phyloP scores from a whole-genome alignment of 2,888 invertebrate species.

The Melanostoma scalare region DNA sequence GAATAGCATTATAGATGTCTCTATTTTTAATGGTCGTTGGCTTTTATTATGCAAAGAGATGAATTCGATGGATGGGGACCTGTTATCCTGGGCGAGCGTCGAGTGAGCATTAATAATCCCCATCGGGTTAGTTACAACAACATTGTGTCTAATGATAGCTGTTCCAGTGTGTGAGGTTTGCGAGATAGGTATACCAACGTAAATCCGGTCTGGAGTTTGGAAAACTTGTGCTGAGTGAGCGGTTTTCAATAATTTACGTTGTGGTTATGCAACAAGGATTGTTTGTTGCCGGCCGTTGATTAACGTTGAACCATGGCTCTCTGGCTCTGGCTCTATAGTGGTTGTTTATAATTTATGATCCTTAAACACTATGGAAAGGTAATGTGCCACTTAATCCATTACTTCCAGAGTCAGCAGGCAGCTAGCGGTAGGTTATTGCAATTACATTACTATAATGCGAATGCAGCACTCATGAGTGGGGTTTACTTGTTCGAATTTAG shows the following conservation, averaged over 20 bases:
- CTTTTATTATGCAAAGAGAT: slow-evolving; percentile 59
- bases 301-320: slow-evolving; percentile 63
- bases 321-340: slow-evolving; percentile 30
- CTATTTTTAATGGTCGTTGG: slow-evolving; percentile 57
- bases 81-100: slow-evolving; percentile 50
- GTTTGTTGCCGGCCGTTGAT: slow-evolving; percentile 70
- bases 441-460: slow-evolving; percentile 40
- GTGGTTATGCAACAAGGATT: slow-evolving; percentile 53
- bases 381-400: slow-evolving; percentile 72
- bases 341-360: slow-evolving; percentile 69
- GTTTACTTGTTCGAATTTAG: slow-evolving; percentile 50
- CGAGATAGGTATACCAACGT: slow-evolving; percentile 15
- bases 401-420: slow-evolving; percentile 33
- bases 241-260: slow-evolving; percentile 72
- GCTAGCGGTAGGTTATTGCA: slow-evolving; percentile 32
- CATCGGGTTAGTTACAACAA: not conserved
- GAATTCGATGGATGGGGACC: slow-evolving; percentile 33
- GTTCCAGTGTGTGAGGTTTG: slow-evolving; percentile 43
- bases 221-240: slow-evolving; percentile 69
- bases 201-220: slow-evolving; percentile 19
- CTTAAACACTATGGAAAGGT: slow-evolving; percentile 71
- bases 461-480: slow-evolving; percentile 24
- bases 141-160: slow-evolving; percentile 38
- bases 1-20: slow-evolving; percentile 54
- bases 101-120: slow-evolving; percentile 61